These are phyloP conservation scores for Lindbergichthys nudifrons DNA, from an alignment of 2,797 vertebrate species.

Conservation along the genomic window DNA sequence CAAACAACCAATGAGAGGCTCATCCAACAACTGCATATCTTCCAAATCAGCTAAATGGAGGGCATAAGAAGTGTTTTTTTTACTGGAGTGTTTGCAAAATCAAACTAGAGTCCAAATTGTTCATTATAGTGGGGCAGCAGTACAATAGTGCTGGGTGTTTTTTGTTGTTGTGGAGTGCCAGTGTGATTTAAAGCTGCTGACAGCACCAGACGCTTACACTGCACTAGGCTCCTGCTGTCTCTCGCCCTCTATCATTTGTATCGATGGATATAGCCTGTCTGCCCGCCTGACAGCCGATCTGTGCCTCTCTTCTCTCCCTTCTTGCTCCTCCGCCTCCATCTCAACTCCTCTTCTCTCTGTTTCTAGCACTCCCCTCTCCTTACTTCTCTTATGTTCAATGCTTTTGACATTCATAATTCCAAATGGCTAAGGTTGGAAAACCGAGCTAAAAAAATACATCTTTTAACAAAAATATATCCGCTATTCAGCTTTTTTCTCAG, in stretches of 20 bases:
- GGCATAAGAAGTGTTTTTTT: neutral
- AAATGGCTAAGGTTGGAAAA: neutral
- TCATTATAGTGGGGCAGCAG: constrained; percentile 74
- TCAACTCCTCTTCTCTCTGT: constrained; percentile 12
- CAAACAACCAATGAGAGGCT: neutral
- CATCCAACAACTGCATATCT: neutral
- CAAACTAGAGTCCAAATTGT: constrained; percentile 75
- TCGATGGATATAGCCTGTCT: constrained; percentile 87
- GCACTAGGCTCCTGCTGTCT: constrained; percentile 83
- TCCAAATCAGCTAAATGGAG: neutral
- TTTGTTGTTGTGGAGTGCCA: constrained; percentile 87
- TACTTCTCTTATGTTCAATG: constrained; percentile 3
- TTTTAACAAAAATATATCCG: neutral
- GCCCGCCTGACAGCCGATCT: constrained; percentile 69
- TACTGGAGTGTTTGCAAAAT: constrained; percentile 76
- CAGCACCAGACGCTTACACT: constrained; percentile 89
- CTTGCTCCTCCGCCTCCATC: constrained; percentile 15
- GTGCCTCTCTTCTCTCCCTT: constrained; percentile 28
- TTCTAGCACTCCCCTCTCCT: constrained; percentile 3
- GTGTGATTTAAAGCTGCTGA: constrained; percentile 94
- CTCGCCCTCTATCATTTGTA: constrained; percentile 89
- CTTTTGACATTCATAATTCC: neutral
- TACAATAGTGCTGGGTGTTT: constrained; percentile 84
- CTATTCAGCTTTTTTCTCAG: no score
- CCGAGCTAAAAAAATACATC: neutral